phyloP scores from a whole-genome alignment of 2,113 vertebrate species.

The Morone saxatilis region DNA sequence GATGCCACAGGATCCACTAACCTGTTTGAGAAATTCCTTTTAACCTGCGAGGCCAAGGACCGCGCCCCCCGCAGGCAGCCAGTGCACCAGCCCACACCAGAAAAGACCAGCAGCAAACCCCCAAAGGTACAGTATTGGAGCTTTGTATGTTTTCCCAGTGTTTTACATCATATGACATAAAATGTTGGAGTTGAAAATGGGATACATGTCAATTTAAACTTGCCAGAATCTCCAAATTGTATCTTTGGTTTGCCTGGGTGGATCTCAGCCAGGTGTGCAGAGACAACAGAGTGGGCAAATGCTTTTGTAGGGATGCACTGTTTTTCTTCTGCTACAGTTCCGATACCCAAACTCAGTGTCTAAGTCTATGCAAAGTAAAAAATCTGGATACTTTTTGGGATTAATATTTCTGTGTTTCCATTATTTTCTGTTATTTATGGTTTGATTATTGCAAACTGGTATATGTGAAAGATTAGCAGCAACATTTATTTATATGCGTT shows the following conservation, averaged over 20 bases:
- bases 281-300: too few species aligned
- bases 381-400: too few species aligned
- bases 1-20: constrained; percentile 77
- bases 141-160: neutral
- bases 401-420: too few species aligned
- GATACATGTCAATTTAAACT: neutral
- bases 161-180: neutral
- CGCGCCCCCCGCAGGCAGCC: constrained; percentile 77
- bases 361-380: too few species aligned
- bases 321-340: neutral
- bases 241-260: too few species aligned
- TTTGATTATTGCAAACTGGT: too few species aligned
- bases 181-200: neutral
- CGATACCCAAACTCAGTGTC: too few species aligned
- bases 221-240: neutral
- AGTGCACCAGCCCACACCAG: constrained; percentile 49
- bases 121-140: constrained; percentile 71
- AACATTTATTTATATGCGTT: too few species aligned
- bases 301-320: neutral
- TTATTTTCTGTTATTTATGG: too few species aligned
- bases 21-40: constrained; percentile 85
- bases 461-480: too few species aligned
- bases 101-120: constrained; percentile 69
- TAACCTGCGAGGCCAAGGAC: constrained; percentile 86
- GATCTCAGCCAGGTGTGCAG: too few species aligned